Conservation (phyloP, 2,113 vertebrate genomes). For the Ptyas mucosa region DNA sequence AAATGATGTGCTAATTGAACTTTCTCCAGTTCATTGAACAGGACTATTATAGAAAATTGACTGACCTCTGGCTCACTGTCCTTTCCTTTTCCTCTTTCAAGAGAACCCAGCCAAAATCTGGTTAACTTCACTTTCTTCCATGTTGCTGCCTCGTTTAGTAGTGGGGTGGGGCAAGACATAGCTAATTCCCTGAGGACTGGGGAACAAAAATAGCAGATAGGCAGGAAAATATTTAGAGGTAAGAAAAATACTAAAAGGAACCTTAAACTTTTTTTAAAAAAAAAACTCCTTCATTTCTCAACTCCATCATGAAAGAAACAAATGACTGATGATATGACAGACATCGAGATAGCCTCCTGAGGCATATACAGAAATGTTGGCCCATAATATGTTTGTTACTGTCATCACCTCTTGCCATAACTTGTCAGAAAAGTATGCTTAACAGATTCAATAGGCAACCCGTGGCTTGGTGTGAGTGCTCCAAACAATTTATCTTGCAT, state of each 20-base stretch:
- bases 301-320: background rate
- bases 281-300: background rate
- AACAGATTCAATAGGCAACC: background rate
- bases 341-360: background rate
- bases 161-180: background rate
- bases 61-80: conserved; percentile 18
- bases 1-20: conserved; percentile 30
- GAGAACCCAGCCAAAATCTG: background rate
- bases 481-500: background rate
- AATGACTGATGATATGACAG: background rate
- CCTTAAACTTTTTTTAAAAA: background rate
- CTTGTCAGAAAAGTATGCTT: background rate
- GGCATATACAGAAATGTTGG: background rate
- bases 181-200: background rate
- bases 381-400: background rate
- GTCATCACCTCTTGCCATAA: background rate
- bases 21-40: conserved; percentile 21
- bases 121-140: background rate
- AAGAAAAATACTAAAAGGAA: background rate
- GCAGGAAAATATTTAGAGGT: background rate
- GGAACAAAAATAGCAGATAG: background rate
- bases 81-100: conserved; percentile 29
- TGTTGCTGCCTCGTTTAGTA: background rate
- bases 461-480: background rate
- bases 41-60: conserved; percentile 3